These are phyloP conservation scores for Planococcus citri DNA, from an alignment of 1,140 invertebrate species.

Conservation along the genomic window DNA sequence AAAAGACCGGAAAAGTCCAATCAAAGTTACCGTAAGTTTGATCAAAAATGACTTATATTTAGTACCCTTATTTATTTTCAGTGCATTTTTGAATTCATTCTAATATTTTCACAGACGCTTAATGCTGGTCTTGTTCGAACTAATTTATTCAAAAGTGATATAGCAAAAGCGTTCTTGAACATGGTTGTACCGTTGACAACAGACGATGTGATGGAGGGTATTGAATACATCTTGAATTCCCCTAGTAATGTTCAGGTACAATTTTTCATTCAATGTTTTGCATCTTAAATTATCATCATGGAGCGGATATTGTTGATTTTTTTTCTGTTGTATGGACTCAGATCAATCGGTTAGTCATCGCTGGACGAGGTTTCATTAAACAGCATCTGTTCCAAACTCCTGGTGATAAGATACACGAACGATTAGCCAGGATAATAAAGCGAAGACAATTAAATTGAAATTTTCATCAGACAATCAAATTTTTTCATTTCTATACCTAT, in stretches of 20 bases:
- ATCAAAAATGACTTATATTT: too few species aligned
- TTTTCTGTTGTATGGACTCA: background rate
- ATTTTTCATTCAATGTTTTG: background rate
- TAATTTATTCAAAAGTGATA: background rate
- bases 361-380: background rate
- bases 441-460: background rate
- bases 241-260: background rate
- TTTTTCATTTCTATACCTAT: too few species aligned
- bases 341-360: background rate
- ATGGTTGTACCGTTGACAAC: background rate
- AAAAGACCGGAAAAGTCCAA: background rate
- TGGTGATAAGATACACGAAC: background rate
- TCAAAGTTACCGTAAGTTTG: conserved; percentile 11
- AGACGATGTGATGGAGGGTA: background rate
- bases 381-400: background rate
- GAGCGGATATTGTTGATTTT: background rate
- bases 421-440: background rate
- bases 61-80: too few species aligned
- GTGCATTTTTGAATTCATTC: too few species aligned
- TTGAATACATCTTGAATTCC: background rate
- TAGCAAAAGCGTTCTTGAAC: background rate
- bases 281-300: background rate
- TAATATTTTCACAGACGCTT: background rate
- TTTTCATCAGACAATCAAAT: too few species aligned
- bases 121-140: background rate